Evolutionary conservation across 2,797 vertebrate genomes (phyloP).

Genomic region (Huso huso): DNA sequence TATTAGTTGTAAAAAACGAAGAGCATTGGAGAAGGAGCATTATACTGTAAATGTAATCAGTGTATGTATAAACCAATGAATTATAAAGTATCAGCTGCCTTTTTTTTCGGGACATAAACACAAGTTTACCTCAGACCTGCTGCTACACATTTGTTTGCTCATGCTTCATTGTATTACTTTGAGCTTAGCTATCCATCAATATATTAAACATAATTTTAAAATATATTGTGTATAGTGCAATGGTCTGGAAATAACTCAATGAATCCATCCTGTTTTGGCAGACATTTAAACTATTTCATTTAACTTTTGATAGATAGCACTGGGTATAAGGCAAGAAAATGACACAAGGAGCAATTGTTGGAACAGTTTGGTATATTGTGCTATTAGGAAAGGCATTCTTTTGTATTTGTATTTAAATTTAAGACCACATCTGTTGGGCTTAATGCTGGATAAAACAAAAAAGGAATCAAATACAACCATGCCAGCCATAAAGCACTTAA

Average conservation of each 20-base stretch:
- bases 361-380: conserved; percentile 4
- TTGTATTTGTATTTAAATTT: conserved; percentile 2
- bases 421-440: neutral
- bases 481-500: conserved; percentile 27
- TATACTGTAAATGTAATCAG: no score
- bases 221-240: conserved; percentile 11
- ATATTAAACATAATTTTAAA: neutral
- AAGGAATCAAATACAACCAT: conserved; percentile 28
- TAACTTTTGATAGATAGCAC: conserved; percentile 10
- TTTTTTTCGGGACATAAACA: no score
- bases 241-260: conserved; percentile 1
- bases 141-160: neutral
- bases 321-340: conserved; percentile 7
- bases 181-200: conserved; percentile 25
- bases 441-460: conserved; percentile 4
- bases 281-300: conserved; percentile 14
- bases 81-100: no score
- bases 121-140: neutral
- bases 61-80: no score
- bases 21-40: no score
- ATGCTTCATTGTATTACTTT: neutral
- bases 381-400: conserved; percentile 3
- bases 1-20: no score
- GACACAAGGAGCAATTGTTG: neutral
- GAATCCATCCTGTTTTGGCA: neutral